These are phyloP conservation scores for Synanthedon myopaeformis DNA, from an alignment of 2,888 invertebrate genomes.

Conservation along the genomic window DNA sequence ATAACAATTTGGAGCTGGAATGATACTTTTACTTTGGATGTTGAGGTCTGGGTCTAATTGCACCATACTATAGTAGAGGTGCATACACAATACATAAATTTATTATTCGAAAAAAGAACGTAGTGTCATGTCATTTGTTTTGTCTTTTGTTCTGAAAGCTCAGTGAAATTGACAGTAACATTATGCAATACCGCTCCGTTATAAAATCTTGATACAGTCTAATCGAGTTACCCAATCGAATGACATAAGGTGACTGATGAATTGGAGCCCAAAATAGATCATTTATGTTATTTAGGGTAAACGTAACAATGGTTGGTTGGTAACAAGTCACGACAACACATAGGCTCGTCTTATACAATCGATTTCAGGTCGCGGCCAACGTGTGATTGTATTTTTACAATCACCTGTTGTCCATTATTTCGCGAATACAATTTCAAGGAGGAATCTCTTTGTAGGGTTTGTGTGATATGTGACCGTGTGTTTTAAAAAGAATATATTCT, in stretches of 20 bases:
- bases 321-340: not conserved
- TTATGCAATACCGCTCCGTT: not conserved
- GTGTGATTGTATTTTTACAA: conserved; percentile 34
- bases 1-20: too few species aligned
- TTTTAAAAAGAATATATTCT: too few species aligned
- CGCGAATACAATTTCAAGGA: conserved; percentile 15
- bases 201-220: not conserved
- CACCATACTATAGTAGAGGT: too few species aligned
- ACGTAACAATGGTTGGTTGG: not conserved
- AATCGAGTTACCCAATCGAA: not conserved
- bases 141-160: too few species aligned
- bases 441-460: not conserved
- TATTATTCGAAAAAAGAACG: too few species aligned
- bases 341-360: not conserved
- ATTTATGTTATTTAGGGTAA: not conserved
- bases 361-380: conserved; percentile 44
- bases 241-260: not conserved
- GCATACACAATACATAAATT: too few species aligned
- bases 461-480: too few species aligned
- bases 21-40: too few species aligned
- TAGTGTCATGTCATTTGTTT: too few species aligned
- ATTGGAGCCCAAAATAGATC: not conserved
- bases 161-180: not conserved
- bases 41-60: too few species aligned
- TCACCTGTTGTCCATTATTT: conserved; percentile 29